Evolutionary conservation across 2,113 vertebrate genomes (phyloP).

Genomic region (Lepus americanus): DNA sequence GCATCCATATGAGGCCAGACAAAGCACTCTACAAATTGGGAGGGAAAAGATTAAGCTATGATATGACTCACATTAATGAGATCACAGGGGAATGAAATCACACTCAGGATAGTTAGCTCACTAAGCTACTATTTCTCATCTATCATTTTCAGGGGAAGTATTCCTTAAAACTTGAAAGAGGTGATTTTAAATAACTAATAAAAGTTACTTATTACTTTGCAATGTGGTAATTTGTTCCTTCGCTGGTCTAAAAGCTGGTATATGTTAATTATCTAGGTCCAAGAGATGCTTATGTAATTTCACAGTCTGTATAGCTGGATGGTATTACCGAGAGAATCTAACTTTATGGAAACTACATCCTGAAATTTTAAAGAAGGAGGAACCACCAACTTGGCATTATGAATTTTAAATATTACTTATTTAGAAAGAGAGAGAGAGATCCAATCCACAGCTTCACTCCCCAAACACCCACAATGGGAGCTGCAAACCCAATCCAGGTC

Average conservation of each 20-base stretch:
- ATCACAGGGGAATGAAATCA: neutral
- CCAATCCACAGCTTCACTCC: too few relatives aligned
- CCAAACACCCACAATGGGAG: too few relatives aligned
- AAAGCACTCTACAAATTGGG: constrained; percentile 14
- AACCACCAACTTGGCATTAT: neutral
- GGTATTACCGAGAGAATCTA: neutral
- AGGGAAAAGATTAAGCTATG: constrained; percentile 4
- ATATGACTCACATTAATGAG: neutral
- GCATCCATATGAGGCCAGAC: neutral
- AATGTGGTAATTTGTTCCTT: constrained; percentile 7
- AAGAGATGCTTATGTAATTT: neutral
- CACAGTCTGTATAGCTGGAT: neutral
- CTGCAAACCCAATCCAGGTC: too few relatives aligned
- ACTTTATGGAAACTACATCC: neutral
- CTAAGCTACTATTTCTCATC: neutral
- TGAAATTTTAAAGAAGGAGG: neutral
- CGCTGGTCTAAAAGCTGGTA: neutral
- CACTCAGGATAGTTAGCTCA: neutral
- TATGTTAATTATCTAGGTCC: neutral
- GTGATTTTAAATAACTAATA: neutral
- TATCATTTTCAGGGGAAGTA: neutral
- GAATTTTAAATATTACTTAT: too few relatives aligned
- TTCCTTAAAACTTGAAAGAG: neutral
- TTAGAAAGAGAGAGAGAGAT: too few relatives aligned
- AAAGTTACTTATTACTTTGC: neutral